Conservation (phyloP, 2,113 vertebrate species). For the Corythornis cristatus region DNA sequence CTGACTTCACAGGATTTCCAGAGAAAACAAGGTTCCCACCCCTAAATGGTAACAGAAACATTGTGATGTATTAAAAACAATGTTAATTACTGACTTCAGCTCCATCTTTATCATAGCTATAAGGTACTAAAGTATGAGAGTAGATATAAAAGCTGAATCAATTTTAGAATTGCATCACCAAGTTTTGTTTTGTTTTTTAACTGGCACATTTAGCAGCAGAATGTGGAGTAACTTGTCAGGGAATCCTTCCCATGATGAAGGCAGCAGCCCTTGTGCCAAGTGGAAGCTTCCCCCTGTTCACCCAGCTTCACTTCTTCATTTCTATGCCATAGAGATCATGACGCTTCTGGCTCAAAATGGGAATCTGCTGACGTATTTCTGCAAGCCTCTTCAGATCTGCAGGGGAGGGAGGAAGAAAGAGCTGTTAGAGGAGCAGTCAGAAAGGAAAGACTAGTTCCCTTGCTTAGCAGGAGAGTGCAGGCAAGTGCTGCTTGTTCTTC, state of each 20-base stretch:
- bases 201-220: background rate
- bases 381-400: constrained; percentile 91
- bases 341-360: constrained; percentile 87
- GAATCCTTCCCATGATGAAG: background rate
- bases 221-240: background rate
- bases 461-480: background rate
- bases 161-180: background rate
- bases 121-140: background rate
- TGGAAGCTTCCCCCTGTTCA: background rate
- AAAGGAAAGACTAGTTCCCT: background rate
- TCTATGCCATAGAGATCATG: constrained; percentile 86
- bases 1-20: background rate
- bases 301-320: constrained; percentile 52
- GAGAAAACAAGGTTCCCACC: background rate
- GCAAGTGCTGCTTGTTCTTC: background rate
- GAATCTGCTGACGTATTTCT: constrained; percentile 92
- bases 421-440: background rate
- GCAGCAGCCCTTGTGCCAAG: background rate
- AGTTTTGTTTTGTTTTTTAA: background rate
- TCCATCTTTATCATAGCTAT: background rate
- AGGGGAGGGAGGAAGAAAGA: background rate
- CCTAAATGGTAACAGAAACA: background rate
- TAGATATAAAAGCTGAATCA: background rate
- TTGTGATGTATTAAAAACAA: background rate
- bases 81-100: background rate